These are phyloP conservation scores for Steinernema khuongi DNA, from an alignment of 1,140 invertebrate genomes.

Conservation along the genomic window DNA sequence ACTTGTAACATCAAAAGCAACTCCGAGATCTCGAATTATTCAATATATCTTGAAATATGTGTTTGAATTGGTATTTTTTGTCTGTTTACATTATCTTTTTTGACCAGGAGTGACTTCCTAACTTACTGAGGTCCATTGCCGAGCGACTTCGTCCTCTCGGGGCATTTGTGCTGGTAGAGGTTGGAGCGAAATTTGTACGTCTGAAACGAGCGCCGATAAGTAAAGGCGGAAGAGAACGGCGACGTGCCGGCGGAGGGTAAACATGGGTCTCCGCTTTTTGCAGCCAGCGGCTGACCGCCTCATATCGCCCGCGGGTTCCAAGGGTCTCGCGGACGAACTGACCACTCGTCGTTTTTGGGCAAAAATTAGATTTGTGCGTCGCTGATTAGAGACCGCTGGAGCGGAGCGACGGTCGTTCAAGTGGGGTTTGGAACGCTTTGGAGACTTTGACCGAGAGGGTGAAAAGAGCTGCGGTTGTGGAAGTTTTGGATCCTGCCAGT, in stretches of 20 bases:
- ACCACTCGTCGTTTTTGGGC: not conserved
- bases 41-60: no score
- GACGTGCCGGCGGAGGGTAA: not conserved
- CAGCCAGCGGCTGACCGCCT: not conserved
- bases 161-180: constrained; percentile 52
- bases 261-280: not conserved
- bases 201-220: constrained; percentile 34
- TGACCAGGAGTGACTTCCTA: no score
- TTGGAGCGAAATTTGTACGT: constrained; percentile 59
- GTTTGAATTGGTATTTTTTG: no score
- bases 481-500: no score
- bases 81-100: no score
- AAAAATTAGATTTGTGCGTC: not conserved
- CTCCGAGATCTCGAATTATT: no score
- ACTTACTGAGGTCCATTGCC: constrained; percentile 13
- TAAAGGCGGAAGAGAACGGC: constrained; percentile 6
- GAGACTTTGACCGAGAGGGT: no score
- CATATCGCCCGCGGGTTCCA: constrained; percentile 13
- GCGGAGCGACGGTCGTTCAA: no score
- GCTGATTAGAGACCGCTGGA: no score
- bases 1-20: no score
- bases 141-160: constrained; percentile 33
- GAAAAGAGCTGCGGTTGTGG: no score
- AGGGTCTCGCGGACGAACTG: not conserved
- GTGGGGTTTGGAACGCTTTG: no score